Evolutionary conservation across 2,797 vertebrate genomes (phyloP).

Genomic region (Glossophaga mutica): DNA sequence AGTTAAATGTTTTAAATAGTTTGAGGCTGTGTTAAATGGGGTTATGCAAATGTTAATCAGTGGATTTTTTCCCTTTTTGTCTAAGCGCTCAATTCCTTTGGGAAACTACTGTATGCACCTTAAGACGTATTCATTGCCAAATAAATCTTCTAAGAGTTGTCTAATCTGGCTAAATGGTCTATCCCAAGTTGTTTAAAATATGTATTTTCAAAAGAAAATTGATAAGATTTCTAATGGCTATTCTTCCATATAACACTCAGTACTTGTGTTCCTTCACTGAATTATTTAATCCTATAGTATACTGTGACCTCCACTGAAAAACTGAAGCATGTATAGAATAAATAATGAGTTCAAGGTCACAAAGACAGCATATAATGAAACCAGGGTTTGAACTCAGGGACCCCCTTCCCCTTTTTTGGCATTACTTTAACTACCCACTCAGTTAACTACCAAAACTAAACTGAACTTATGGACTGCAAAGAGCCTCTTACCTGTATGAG

Average conservation of each 20-base stretch:
- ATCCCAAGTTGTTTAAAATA: background rate
- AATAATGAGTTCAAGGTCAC: background rate
- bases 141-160: background rate
- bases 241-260: background rate
- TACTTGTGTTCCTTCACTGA: background rate
- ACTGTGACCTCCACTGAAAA: background rate
- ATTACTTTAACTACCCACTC: background rate
- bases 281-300: background rate
- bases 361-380: background rate
- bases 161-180: background rate
- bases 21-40: background rate
- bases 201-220: background rate
- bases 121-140: background rate
- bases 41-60: background rate
- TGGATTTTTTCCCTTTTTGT: background rate
- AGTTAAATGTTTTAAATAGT: background rate
- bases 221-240: background rate
- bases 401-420: background rate
- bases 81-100: background rate
- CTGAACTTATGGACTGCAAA: background rate
- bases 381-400: background rate
- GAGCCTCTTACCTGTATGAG: conserved; percentile 90
- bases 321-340: background rate
- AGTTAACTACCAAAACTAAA: background rate
- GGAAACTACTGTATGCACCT: background rate